Conservation (phyloP, 2,888 invertebrate genomes). For the Agonum fuliginosum region DNA sequence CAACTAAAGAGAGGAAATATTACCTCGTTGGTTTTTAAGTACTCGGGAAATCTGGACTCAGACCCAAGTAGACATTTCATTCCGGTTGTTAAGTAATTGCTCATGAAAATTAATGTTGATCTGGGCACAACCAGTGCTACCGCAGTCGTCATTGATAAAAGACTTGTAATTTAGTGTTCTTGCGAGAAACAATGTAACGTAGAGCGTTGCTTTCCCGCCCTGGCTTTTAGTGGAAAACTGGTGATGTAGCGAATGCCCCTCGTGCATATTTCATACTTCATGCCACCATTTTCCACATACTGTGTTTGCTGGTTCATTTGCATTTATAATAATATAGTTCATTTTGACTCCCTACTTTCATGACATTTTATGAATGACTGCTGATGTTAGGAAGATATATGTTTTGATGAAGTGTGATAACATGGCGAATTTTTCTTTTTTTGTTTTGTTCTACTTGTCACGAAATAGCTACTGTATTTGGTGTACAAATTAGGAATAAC, state of each 20-base stretch:
- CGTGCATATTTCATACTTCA: conserved; percentile 38
- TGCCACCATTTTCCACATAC: conserved; percentile 13
- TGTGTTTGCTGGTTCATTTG: conserved; percentile 26
- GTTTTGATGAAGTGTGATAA: conserved; percentile 17
- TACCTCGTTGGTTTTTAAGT: conserved; percentile 14
- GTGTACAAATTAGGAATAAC: no score
- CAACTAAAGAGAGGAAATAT: conserved; percentile 14
- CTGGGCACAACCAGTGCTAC: conserved; percentile 19
- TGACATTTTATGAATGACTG: background rate
- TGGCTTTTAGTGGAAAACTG: no score
- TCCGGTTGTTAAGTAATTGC: conserved; percentile 35
- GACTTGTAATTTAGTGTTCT: conserved; percentile 28
- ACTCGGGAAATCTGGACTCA: conserved; percentile 22
- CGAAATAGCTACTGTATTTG: no score
- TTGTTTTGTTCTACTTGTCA: background rate
- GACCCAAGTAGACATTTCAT: conserved; percentile 5
- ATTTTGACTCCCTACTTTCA: conserved; percentile 20
- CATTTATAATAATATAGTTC: conserved; percentile 50
- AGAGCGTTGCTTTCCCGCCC: background rate
- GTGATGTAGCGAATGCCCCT: conserved; percentile 14
- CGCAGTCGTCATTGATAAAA: conserved; percentile 46
- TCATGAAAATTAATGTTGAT: conserved; percentile 48
- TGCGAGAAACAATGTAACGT: conserved; percentile 24
- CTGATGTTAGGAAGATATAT: background rate
- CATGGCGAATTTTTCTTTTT: background rate